phyloP scores from a whole-genome alignment of 2,113 vertebrate genomes.

The Nothocercus nigrocapillus region DNA sequence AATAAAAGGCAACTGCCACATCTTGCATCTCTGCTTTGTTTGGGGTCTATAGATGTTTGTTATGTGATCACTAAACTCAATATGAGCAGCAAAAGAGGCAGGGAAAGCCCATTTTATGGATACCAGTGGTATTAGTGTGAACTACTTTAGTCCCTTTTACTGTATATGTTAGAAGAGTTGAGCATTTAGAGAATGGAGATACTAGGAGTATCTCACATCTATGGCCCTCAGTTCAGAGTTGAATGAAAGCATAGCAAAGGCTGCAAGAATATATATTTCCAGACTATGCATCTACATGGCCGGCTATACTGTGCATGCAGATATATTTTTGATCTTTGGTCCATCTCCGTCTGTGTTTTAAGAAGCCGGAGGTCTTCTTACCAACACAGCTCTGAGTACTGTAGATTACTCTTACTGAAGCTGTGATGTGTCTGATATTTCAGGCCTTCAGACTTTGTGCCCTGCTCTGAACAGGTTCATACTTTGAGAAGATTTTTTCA shows the following conservation, averaged over 20 bases:
- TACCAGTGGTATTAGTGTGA: not conserved
- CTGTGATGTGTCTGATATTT: not conserved
- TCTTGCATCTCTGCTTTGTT: not conserved
- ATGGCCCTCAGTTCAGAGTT: not conserved
- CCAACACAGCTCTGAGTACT: not conserved
- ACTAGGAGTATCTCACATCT: not conserved
- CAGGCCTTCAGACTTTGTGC: not conserved
- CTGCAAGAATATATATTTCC: not conserved
- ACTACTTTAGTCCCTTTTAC: not conserved
- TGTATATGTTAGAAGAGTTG: not conserved
- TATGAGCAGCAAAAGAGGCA: not conserved
- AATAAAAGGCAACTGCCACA: not conserved
- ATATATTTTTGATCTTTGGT: not conserved
- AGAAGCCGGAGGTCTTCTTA: not conserved
- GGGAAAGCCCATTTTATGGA: not conserved
- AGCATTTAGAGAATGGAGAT: not conserved
- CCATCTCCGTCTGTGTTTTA: not conserved
- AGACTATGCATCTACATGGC: not conserved
- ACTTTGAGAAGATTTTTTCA: not conserved
- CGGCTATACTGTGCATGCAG: not conserved
- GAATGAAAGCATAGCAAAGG: not conserved
- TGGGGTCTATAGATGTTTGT: not conserved
- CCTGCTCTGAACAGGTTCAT: not conserved
- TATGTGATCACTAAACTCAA: not conserved
- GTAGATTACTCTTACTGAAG: not conserved